Conservation (phyloP, 2,113 vertebrate genomes). For the Danio rerio region GRCz12tu NC_133184.1:35652501-35653000, state of each 20-base stretch:
- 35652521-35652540: background rate
- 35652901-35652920: constrained; percentile 51
- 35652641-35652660: background rate
- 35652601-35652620: constrained; percentile 12
- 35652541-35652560: background rate
- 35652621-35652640: background rate
- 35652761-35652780: background rate
- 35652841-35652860: constrained; percentile 65
- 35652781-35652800: background rate
- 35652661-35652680: constrained; percentile 8
- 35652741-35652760: background rate
- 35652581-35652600: background rate
- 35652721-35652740: background rate
- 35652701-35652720: background rate
- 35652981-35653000: constrained; percentile 48
- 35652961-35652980: constrained; percentile 46
- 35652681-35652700: background rate
- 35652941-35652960: constrained; percentile 31
- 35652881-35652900: constrained; percentile 45
- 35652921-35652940: constrained; percentile 40
- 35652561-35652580: constrained; percentile 14
- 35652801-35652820: background rate
- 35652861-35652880: constrained; percentile 56
- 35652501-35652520: background rate
- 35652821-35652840: constrained; percentile 39